Evolutionary conservation across 2,797 vertebrate species (phyloP).

Genomic region (Takifugu ocellatus): DNA sequence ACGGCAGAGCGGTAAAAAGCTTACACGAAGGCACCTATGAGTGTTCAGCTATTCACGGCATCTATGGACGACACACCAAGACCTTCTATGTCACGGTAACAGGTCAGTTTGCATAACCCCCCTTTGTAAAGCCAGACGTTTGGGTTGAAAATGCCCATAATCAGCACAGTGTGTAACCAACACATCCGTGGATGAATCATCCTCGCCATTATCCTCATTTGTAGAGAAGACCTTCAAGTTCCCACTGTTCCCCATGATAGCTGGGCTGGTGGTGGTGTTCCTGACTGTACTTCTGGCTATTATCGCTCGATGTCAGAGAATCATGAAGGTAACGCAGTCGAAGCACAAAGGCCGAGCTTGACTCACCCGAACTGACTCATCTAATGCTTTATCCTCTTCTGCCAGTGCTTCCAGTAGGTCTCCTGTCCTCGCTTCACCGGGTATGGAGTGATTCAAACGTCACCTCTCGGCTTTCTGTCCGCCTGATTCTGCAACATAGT

Average conservation of each 20-base stretch:
- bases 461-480: not conserved
- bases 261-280: conserved; percentile 80
- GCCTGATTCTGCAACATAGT: not conserved
- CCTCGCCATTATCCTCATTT: conserved; percentile 12
- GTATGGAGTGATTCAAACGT: conserved; percentile 6
- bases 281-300: conserved; percentile 79
- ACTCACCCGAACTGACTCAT: not conserved
- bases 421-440: not conserved
- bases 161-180: not conserved
- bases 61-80: conserved; percentile 38
- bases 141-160: not conserved
- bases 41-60: conserved; percentile 65
- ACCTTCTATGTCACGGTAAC: conserved; percentile 76
- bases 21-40: conserved; percentile 79
- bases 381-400: conserved; percentile 30
- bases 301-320: conserved; percentile 72
- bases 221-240: conserved; percentile 73
- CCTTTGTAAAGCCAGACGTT: conserved; percentile 2
- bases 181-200: not conserved
- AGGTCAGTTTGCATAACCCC: conserved; percentile 72
- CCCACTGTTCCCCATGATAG: conserved; percentile 80
- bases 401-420: conserved; percentile 72
- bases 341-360: not conserved
- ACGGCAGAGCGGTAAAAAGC: conserved; percentile 44
- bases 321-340: conserved; percentile 65